These are phyloP conservation scores for Drosophila dives DNA, from an alignment of 2,888 invertebrate species.

Conservation along the genomic window DNA sequence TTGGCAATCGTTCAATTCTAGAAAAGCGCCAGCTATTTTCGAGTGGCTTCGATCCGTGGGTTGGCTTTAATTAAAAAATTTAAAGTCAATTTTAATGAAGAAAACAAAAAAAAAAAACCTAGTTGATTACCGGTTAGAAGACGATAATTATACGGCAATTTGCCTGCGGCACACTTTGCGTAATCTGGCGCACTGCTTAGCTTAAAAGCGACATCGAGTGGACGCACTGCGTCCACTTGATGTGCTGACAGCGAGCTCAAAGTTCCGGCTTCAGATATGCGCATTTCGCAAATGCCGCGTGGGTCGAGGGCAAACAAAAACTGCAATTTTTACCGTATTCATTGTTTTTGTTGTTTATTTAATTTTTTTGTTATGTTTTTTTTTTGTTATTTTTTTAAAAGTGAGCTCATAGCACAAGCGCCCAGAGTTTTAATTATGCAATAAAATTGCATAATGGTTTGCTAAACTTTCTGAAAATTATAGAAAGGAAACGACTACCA, in stretches of 20 bases:
- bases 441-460: conserved; percentile 16
- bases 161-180: conserved; percentile 39
- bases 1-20: conserved; percentile 56
- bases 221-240: conserved; percentile 69
- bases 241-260: conserved; percentile 15
- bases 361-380: not conserved
- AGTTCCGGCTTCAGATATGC: conserved; percentile 40
- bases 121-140: conserved; percentile 54
- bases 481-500: conserved; percentile 3
- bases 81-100: conserved; percentile 37
- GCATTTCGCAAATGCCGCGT: conserved; percentile 47
- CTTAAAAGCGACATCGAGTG: conserved; percentile 48
- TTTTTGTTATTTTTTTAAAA: conserved; percentile 29
- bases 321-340: conserved; percentile 4
- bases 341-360: conserved; percentile 10
- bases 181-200: conserved; percentile 21
- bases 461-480: conserved; percentile 10
- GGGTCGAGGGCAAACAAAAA: conserved; percentile 32
- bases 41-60: conserved; percentile 22
- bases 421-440: conserved; percentile 33
- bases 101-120: conserved; percentile 6
- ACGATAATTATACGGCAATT: conserved; percentile 44
- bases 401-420: conserved; percentile 36
- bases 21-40: conserved; percentile 28
- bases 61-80: conserved; percentile 70